phyloP scores from a whole-genome alignment of 1,140 invertebrate species.

The Monochamus saltuarius region DNA sequence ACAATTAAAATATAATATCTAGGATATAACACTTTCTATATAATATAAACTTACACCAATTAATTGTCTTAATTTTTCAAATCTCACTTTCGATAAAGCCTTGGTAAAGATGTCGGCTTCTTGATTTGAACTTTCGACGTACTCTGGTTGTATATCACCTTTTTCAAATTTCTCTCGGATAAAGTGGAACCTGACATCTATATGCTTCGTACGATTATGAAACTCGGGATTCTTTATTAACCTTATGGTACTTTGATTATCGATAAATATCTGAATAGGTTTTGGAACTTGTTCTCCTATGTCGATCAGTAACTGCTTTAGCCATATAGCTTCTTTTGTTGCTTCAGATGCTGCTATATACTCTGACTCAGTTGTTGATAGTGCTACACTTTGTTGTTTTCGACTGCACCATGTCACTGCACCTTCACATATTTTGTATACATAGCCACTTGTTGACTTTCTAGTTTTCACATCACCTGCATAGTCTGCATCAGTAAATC shows the following conservation, averaged over 20 bases:
- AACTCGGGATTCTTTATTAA: conserved; percentile 40
- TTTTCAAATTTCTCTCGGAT: conserved; percentile 32
- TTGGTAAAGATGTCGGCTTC: conserved; percentile 3
- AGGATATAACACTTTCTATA: too few species aligned
- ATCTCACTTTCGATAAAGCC: background rate
- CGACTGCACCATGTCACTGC: conserved; percentile 48
- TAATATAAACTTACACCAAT: too few species aligned
- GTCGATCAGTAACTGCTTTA: conserved; percentile 39
- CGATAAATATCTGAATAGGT: conserved; percentile 10
- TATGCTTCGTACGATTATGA: conserved; percentile 46
- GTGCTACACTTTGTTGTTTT: conserved; percentile 43
- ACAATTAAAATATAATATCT: too few species aligned
- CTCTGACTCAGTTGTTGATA: conserved; percentile 53
- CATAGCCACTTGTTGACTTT: conserved; percentile 40
- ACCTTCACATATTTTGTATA: conserved; percentile 34
- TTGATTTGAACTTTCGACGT: background rate
- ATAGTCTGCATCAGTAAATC: conserved; percentile 34
- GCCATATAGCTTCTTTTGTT: conserved; percentile 44
- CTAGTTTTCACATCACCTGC: conserved; percentile 37
- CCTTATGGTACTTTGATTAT: conserved; percentile 39
- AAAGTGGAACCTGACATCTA: conserved; percentile 43
- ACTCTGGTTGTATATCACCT: background rate
- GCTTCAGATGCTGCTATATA: conserved; percentile 44
- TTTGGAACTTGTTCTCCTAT: conserved; percentile 13
- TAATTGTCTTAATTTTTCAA: too few species aligned